Base-by-base conservation (phyloP, 2,797 vertebrate species). In the Anisognathus igniventris region DNA sequence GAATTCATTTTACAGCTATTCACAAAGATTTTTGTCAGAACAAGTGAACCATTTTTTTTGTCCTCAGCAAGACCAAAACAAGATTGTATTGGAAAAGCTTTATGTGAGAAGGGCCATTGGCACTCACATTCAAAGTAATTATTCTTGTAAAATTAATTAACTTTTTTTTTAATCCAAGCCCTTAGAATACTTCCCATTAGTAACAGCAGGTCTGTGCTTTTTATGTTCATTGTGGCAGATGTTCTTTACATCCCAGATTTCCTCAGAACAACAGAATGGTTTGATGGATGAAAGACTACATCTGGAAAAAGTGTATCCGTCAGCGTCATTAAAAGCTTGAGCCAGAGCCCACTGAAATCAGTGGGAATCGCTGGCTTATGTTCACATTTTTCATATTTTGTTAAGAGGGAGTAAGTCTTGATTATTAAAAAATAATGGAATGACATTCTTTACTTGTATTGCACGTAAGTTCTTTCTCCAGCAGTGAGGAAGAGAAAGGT, bases 111-210 rank as follows among this genome's bases (percentile, higher is more conserved):
- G 74, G 84, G 91, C 90, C 92, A 83, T 62, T 88, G 81, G 61
- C 78, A 79, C 30, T 89, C 58, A 54, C 67, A 80, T 91, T 94
- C 84, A 83, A 83, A 83, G 84, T 86, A 93, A 96, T 94, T 96
- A 96, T 90, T 96, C 91, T 91, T 95, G 85, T 90, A 92, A 96
- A 96, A 94, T 97, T 96, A 96, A 96, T 96, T 96, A 92, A 91
- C 39, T 94, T 88, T 89, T 89, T 87, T 85, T 84, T 42, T 5
- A 94, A 85, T 88, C 65, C 25, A 53, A 94, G 50, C 76, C 70
- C 30, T 90, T 81, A 78, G 66, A 95, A 88, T 86, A 76, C 51
- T 94, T 96, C 60, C 51, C 76, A 93, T 91, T 92, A 93, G 79
- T 66, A 94, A 89, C 89, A 96, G 92, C 91, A 94, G 79, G 89